Evolutionary conservation across 2,888 invertebrate species (phyloP), one percentile per base, ranked within the genome.

Genomic region (Trichogramma dendrolimi): DNA sequence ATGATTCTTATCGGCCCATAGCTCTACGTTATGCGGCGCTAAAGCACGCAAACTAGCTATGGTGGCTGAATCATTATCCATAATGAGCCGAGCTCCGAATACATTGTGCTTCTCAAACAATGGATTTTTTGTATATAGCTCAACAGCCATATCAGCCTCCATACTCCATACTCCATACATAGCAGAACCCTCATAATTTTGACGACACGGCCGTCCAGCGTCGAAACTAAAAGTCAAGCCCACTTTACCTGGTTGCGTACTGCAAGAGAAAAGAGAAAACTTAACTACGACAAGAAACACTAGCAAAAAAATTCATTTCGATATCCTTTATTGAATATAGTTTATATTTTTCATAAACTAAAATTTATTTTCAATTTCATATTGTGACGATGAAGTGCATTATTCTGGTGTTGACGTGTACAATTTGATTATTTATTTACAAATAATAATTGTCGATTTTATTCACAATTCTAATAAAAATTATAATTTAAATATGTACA

Each of bases 131-230:
- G 54, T 41, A 44, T 65, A 41, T 41, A 67, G 41, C 48, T 68
- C 60, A 7, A 65, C 63, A 38, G 64, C 66, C 58, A 68, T 64
- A 56, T 68, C 64, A 6, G 67, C 55, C 44, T 70, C 67, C 69
- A 70, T 69, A 2, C 67, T 62, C n/a, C n/a, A n/a, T n/a, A n/a
- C n/a, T n/a, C n/a, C n/a, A n/a, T n/a, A n/a, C 50, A 68, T 70
- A 1, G 67, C 54, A 49, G 67, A 67, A 10, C 68, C 67, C 10
- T 50, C 48, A 41, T 66, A 70, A 57, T 69, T 69, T 38, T 59
- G 39, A 11, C 67, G 60, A 49, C 67, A 68, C 49, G 63, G 61
- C 63, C 65, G 61, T 7, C 58, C 61, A 55, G 55, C 61, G 42
- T 63, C 65, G n/a, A 60, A 58, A 5, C 58, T 58, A 27, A 57